Evolutionary conservation across 2,797 vertebrate species (phyloP), one percentile per base, ranked within the genome.

Genomic region (Acanthornis magna): DNA sequence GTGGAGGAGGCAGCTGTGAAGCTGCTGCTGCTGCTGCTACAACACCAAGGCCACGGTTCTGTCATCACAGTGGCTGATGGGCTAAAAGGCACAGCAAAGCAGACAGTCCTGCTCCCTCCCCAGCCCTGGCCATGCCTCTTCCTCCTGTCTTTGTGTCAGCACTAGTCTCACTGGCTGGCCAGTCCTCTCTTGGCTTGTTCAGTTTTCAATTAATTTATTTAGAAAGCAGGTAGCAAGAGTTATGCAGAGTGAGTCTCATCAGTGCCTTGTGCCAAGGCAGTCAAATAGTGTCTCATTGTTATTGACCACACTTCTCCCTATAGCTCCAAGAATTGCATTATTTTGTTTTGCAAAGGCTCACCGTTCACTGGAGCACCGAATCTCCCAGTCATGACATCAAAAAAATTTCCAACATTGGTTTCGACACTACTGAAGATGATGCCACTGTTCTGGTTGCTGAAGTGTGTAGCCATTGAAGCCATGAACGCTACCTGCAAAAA

Each of bases 401-500:
- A 98, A 96, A 98, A 98, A 81, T 98, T 98, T 61, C 98, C 98
- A 3, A 98, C 96, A 0, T 98, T 98, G 57, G 98, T 98, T 97
- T 98, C 98, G 1, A 98, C 98, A 0, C 98, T 98, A 58, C 98
- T 98, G 97, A 98, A 98, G 94, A 98, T 98, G 62, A 98, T 98
- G 32, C 98, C 98, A 5, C 98, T 98, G 90, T 98, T 98, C 91
- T 98, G 98, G 79, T 98, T 98, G 89, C 98, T 98, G 95, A 98
- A 98, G 93, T 98, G 98, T n/a, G 98, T 98, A 60, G 98, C 98
- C 96, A 98, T 97, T 2, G 98, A 98, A 92, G 98, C 98, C 98
- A 98, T 98, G 91, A 98, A 98, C 0, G 98, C 98, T 0, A 98
- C 98, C 98, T 98, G 93, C 61, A 91, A 79, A 96, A 89, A 95